Percentiles rank a stretch among this genome's conserved stretches.
Conservation (phyloP, 2,113 vertebrate genomes). For the Leuciscus idus region DNA sequence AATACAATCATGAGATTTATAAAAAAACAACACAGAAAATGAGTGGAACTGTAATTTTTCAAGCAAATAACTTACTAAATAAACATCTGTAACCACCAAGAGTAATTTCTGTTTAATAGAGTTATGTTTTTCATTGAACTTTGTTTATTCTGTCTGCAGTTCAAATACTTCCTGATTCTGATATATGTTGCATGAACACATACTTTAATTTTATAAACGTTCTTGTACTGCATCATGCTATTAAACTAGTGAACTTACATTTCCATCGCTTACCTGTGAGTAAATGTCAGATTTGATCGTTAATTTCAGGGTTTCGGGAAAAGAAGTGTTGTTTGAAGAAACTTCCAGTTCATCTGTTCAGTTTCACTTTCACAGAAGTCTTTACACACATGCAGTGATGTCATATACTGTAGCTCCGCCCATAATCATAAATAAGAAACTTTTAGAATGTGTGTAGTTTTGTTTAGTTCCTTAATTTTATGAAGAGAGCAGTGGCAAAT, state of each 20-base stretch:
- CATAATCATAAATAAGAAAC: too few species aligned
- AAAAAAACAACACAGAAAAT: too few species aligned
- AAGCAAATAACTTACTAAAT: too few species aligned
- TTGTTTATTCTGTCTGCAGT: background rate
- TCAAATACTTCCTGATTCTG: background rate
- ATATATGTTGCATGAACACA: background rate
- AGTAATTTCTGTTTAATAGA: background rate
- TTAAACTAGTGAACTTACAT: background rate
- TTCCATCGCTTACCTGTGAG: background rate
- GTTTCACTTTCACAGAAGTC: background rate
- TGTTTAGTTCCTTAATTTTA: too few species aligned
- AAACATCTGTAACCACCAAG: background rate
- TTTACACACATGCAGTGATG: too few species aligned
- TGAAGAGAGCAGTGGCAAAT: too few species aligned
- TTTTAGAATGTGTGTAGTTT: too few species aligned
- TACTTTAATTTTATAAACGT: background rate
- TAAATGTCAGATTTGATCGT: background rate
- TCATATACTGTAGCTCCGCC: too few species aligned
- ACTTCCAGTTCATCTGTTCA: background rate
- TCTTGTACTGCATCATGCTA: too few species aligned
- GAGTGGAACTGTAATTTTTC: too few species aligned
- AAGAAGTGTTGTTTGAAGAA: background rate
- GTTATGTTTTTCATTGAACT: background rate
- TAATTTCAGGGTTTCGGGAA: background rate
- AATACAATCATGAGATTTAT: too few species aligned